Evolutionary conservation across 2,888 invertebrate species (phyloP).

Genomic region (Trypoxylon attenuatum): DNA sequence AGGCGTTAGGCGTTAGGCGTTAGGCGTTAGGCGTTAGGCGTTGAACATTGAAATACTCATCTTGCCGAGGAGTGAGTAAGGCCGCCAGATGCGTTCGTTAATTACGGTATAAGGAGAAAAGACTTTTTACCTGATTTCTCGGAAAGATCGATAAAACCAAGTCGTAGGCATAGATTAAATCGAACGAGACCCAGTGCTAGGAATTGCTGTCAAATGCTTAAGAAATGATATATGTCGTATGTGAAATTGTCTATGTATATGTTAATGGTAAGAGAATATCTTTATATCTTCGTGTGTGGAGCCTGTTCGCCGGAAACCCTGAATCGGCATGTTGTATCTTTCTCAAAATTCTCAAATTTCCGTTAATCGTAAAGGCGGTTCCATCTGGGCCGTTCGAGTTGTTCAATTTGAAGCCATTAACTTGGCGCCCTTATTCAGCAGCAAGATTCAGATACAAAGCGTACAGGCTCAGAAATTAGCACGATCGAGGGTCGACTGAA

Average conservation of each 20-base stretch:
- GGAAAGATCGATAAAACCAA: conserved; percentile 35
- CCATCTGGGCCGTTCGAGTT: too few species aligned
- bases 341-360: too few species aligned
- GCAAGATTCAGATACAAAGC: conserved; percentile 6
- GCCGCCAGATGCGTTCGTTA: conserved; percentile 58
- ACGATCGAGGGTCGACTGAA: conserved; percentile 22
- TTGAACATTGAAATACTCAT: conserved; percentile 61
- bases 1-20: too few species aligned
- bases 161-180: conserved; percentile 45
- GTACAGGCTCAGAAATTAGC: conserved; percentile 9
- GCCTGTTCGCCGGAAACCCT: conserved; percentile 5
- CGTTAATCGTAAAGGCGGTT: too few species aligned
- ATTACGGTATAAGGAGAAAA: conserved; percentile 30
- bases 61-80: conserved; percentile 51
- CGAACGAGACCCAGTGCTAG: conserved; percentile 16
- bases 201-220: conserved; percentile 11
- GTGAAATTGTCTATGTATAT: conserved; percentile 7
- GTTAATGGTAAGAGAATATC: conserved; percentile 13
- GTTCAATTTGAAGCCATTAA: too few species aligned
- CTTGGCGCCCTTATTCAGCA: background rate
- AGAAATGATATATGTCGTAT: background rate
- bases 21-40: too few species aligned
- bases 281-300: conserved; percentile 13
- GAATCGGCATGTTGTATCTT: background rate
- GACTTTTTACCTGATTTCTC: conserved; percentile 51